Conservation (phyloP, 2,888 invertebrate species). For the Macropis europaea region DNA sequence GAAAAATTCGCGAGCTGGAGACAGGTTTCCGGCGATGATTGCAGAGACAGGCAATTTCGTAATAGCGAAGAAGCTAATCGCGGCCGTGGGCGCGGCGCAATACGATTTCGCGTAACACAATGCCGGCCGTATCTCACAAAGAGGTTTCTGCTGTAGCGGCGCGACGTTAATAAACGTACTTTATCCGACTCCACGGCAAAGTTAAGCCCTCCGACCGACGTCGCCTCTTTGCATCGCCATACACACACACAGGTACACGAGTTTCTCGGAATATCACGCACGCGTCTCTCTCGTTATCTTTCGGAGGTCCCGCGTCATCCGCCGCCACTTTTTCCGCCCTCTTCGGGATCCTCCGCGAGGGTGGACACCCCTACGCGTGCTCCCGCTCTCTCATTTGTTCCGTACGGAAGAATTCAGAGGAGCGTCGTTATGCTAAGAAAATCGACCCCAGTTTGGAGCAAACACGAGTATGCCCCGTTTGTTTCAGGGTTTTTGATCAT, state of each 20-base stretch:
- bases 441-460: too few species aligned
- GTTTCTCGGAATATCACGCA: constrained; percentile 38
- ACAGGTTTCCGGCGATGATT: too few species aligned
- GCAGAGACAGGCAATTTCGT: background rate
- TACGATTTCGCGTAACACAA: constrained; percentile 30
- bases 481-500: too few species aligned
- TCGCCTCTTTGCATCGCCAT: constrained; percentile 31
- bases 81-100: background rate
- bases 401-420: too few species aligned
- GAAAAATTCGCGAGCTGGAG: too few species aligned
- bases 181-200: constrained; percentile 41
- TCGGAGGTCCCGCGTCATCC: background rate
- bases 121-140: constrained; percentile 36
- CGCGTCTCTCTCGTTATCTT: constrained; percentile 34
- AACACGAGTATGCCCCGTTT: too few species aligned
- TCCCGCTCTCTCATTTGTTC: too few species aligned
- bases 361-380: background rate
- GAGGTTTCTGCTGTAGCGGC: constrained; percentile 40
- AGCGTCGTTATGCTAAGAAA: too few species aligned
- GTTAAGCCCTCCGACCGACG: constrained; percentile 31
- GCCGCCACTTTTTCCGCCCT: background rate
- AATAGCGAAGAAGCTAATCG: background rate
- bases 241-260: constrained; percentile 26
- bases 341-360: background rate
- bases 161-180: constrained; percentile 52